A percentile compares a stretch with the other conserved stretches of the same genome.
phyloP scores from a whole-genome alignment of 2,797 vertebrate species.

The Phrynocephalus forsythii region DNA sequence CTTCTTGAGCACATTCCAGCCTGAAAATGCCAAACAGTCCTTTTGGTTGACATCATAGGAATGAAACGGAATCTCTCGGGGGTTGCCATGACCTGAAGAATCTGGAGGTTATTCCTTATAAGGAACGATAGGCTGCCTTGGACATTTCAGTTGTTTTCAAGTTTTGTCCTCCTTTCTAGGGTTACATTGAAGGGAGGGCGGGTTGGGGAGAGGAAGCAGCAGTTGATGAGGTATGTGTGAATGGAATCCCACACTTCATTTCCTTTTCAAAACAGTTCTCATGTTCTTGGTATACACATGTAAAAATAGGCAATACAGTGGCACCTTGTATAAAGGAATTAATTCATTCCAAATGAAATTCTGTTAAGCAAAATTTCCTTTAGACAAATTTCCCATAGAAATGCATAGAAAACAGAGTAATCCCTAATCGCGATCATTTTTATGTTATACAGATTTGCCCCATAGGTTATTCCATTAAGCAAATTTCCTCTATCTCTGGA shows the following conservation, averaged over 20 bases:
- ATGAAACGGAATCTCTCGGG: constrained; percentile 56
- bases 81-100: constrained; percentile 74
- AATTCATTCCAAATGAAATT: too few species aligned
- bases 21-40: constrained; percentile 54
- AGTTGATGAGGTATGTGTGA: constrained; percentile 20
- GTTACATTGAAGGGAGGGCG: background rate
- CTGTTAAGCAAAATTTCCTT: too few species aligned
- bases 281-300: constrained; percentile 38
- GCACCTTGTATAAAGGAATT: too few species aligned
- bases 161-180: constrained; percentile 50
- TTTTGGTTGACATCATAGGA: constrained; percentile 55
- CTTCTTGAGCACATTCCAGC: constrained; percentile 38
- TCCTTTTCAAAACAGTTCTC: constrained; percentile 17
- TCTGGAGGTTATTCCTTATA: constrained; percentile 74
- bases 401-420: too few species aligned
- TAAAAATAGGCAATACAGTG: too few species aligned
- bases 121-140: constrained; percentile 59
- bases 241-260: constrained; percentile 49
- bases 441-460: too few species aligned
- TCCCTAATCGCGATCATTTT: too few species aligned
- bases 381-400: too few species aligned
- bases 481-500: too few species aligned
- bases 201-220: constrained; percentile 29
- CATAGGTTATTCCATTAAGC: too few species aligned
- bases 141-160: constrained; percentile 64